Conservation (phyloP, 2,113 vertebrate species). For the Hiodon tergisus region DNA sequence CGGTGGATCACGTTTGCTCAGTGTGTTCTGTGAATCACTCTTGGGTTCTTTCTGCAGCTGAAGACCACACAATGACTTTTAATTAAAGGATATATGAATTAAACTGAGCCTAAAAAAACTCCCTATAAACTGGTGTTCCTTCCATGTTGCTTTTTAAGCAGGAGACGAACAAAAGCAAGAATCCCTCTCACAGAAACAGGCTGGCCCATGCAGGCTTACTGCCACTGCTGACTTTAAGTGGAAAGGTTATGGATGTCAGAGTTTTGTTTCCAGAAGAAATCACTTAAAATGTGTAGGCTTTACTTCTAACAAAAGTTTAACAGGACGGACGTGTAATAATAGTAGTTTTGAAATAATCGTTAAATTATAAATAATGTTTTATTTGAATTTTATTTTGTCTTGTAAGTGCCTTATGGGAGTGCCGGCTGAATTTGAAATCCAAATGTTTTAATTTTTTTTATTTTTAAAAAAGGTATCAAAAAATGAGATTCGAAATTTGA, state of each 20-base stretch:
- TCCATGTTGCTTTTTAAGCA: background rate
- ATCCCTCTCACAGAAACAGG: background rate
- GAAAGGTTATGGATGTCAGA: background rate
- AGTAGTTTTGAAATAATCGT: conserved; percentile 4
- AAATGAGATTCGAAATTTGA: no score
- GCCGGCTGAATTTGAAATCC: conserved; percentile 33
- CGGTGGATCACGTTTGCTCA: background rate
- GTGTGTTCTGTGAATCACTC: background rate
- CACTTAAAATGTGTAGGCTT: no score
- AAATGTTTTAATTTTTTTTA: conserved; percentile 10
- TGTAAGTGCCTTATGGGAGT: conserved; percentile 55
- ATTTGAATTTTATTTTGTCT: conserved; percentile 26
- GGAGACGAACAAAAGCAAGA: background rate
- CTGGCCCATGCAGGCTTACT: background rate
- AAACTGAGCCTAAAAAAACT: background rate
- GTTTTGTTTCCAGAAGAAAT: background rate
- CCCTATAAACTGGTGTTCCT: background rate
- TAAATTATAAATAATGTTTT: conserved; percentile 3
- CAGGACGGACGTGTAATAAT: conserved; percentile 8
- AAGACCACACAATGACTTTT: background rate
- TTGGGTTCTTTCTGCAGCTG: background rate
- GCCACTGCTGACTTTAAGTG: background rate
- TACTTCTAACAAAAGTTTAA: background rate
- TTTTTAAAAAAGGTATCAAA: background rate
- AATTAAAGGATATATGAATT: background rate